phyloP scores from a whole-genome alignment of 2,797 vertebrate species.

The Heteromormyrus szaboi region DNA sequence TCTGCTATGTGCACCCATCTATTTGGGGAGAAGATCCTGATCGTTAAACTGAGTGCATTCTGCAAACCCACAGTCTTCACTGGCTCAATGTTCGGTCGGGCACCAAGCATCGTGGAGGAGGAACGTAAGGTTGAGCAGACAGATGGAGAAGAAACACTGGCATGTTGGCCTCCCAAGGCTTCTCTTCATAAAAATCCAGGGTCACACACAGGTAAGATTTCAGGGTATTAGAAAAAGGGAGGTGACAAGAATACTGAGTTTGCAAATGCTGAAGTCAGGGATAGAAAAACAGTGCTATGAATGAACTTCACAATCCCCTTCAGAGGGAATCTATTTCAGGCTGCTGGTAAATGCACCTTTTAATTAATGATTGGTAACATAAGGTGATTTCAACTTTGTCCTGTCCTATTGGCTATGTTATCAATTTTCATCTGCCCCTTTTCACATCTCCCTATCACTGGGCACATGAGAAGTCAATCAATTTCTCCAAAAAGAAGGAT shows the following conservation, averaged over 20 bases:
- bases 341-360: neutral
- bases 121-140: slow-evolving; percentile 24
- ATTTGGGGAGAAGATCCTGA: neutral
- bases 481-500: neutral
- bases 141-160: slow-evolving; percentile 50
- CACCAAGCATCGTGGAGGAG: slow-evolving; percentile 34
- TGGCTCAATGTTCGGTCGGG: slow-evolving; percentile 19
- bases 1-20: neutral
- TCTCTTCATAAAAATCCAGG: slow-evolving; percentile 40
- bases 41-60: neutral
- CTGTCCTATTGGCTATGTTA: neutral
- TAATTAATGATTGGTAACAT: neutral
- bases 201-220: slow-evolving; percentile 43
- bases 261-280: neutral
- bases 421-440: neutral
- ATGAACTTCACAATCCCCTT: neutral
- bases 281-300: neutral
- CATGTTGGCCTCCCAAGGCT: slow-evolving; percentile 63
- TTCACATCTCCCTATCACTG: neutral
- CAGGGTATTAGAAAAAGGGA: neutral
- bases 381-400: neutral
- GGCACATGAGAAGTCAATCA: neutral
- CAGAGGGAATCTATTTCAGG: neutral
- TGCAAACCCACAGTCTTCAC: slow-evolving; percentile 29
- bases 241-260: neutral